phyloP scores from a whole-genome alignment of 2,888 invertebrate species.

The Leptinotarsa juncta region DNA sequence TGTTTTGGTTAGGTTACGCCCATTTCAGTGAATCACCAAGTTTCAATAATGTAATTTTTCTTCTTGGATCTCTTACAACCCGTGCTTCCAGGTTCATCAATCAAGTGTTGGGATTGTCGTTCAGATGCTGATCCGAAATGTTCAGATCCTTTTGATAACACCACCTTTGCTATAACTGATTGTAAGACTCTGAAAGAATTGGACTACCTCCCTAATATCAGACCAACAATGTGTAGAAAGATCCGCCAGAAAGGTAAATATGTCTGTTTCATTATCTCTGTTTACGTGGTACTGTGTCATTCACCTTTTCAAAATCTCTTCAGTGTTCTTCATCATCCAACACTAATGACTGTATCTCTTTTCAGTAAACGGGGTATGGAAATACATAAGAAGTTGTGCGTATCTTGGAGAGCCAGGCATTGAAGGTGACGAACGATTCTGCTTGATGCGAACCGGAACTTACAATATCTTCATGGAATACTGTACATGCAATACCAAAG shows the following conservation, averaged over 20 bases:
- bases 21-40: conserved; percentile 19
- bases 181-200: conserved; percentile 64
- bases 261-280: no score
- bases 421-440: conserved; percentile 89
- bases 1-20: conserved; percentile 19
- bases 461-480: conserved; percentile 95
- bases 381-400: conserved; percentile 89
- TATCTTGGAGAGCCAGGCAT: conserved; percentile 92
- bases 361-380: conserved; percentile 87
- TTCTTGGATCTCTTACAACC: no score
- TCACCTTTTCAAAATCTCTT: no score
- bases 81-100: conserved; percentile 69
- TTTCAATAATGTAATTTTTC: no score
- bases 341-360: conserved; percentile 22
- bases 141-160: conserved; percentile 92
- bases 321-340: not conserved
- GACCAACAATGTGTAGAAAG: conserved; percentile 88
- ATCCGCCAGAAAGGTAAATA: conserved; percentile 85
- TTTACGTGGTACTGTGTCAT: no score
- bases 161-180: conserved; percentile 86
- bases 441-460: conserved; percentile 89
- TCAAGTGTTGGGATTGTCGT: conserved; percentile 93
- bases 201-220: conserved; percentile 73
- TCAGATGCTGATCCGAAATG: conserved; percentile 92
- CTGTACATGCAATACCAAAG: conserved; percentile 92